Conservation (phyloP, 2,113 vertebrate species). For the Neomonachus schauinslandi region DNA sequence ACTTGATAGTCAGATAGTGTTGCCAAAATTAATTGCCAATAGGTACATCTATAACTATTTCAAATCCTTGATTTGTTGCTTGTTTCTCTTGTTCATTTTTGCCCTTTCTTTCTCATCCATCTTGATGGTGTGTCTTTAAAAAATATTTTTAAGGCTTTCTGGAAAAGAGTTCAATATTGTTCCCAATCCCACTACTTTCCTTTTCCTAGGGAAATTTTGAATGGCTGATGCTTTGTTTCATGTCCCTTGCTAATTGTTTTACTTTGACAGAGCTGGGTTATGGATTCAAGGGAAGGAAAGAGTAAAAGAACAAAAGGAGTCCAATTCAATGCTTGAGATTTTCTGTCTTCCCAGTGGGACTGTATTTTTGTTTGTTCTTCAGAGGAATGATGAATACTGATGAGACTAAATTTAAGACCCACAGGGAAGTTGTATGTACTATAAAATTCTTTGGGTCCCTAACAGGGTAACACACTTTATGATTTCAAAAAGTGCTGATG, state of each 20-base stretch:
- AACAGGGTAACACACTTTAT: slow-evolving; percentile 69
- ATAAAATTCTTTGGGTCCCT: slow-evolving; percentile 70
- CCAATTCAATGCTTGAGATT: slow-evolving; percentile 58
- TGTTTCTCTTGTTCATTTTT: background rate
- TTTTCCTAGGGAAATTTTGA: slow-evolving; percentile 31
- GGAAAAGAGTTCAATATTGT: slow-evolving; percentile 31
- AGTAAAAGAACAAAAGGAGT: slow-evolving; percentile 75
- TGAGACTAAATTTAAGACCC: slow-evolving; percentile 77
- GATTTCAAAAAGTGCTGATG: slow-evolving; percentile 75
- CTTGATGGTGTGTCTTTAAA: background rate
- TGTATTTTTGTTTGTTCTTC: slow-evolving; percentile 76
- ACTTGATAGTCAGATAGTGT: background rate
- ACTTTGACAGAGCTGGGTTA: slow-evolving; percentile 63
- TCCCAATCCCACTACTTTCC: background rate
- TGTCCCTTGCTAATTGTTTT: slow-evolving; percentile 36
- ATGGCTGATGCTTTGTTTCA: background rate
- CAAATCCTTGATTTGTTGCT: background rate
- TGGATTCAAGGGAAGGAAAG: slow-evolving; percentile 73
- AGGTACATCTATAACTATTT: background rate
- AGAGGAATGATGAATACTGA: slow-evolving; percentile 76
- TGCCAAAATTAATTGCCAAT: background rate
- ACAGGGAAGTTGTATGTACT: slow-evolving; percentile 68
- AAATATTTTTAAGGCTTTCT: slow-evolving; percentile 22
- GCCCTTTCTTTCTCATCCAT: background rate
- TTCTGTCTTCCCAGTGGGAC: slow-evolving; percentile 71